Evolutionary conservation across 2,888 invertebrate genomes (phyloP).

Genomic region (Drosophila mimica): DNA sequence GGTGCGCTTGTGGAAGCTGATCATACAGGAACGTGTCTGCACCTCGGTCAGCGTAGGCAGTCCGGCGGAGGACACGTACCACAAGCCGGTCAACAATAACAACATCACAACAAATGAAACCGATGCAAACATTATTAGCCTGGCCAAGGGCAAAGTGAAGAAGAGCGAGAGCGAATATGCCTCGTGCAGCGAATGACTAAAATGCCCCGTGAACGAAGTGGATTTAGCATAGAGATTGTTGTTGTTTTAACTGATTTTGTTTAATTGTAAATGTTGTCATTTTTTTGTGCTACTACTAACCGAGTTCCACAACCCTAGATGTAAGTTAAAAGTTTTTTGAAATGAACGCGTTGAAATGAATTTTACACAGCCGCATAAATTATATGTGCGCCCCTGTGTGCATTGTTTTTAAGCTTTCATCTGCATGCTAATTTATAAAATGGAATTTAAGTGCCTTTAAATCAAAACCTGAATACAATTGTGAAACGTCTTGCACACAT

Average conservation of each 20-base stretch:
- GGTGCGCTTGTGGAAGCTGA: constrained; percentile 93
- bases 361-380: constrained; percentile 20
- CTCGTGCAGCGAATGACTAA: constrained; percentile 82
- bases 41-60: constrained; percentile 62
- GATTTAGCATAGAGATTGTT: constrained; percentile 43
- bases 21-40: constrained; percentile 85
- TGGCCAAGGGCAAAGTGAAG: constrained; percentile 61
- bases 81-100: constrained; percentile 64
- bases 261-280: constrained; percentile 70
- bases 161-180: constrained; percentile 83
- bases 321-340: constrained; percentile 38
- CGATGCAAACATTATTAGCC: constrained; percentile 43
- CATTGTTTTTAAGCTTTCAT: constrained; percentile 39
- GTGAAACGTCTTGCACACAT: constrained; percentile 42
- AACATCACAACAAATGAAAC: constrained; percentile 57
- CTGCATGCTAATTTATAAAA: constrained; percentile 71
- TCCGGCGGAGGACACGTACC: constrained; percentile 50
- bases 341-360: constrained; percentile 23
- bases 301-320: constrained; percentile 31
- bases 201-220: constrained; percentile 25
- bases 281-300: constrained; percentile 48
- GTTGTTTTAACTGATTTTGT: constrained; percentile 64
- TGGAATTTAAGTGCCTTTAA: constrained; percentile 74
- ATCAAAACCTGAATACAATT: constrained; percentile 58
- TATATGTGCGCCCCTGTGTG: constrained; percentile 31